Evolutionary conservation across 2,113 vertebrate genomes (phyloP), one percentile per base, ranked within the genome.

Genomic region (Colinus virginianus): DNA sequence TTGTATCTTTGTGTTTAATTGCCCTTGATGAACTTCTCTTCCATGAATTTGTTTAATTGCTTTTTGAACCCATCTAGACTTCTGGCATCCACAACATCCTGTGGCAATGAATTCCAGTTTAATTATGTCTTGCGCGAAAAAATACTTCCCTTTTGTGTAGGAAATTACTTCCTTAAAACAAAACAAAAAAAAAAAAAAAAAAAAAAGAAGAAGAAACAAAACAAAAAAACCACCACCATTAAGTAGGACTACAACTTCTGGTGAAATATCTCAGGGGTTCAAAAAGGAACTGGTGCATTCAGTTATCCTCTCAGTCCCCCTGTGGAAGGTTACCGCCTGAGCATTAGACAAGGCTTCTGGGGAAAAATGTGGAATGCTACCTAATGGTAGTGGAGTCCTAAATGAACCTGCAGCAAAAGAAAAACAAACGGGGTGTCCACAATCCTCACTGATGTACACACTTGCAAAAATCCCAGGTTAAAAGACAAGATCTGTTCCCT

Each of bases 61-160:
- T 94, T 96, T 96, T 86, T 91, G 82, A 96, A 96, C 90, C 93
- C 71, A 96, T 93, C 90, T 95, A 53, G 22, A 86, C 92, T 96
- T 96, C 83, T 96, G 93, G 92, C 93, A 96, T 94, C 90, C 92
- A 96, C 90, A 94, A 96, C 95, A 96, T 96, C 96, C 96, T 96
- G 96, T 96, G 95, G 96, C 92, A 94, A 90, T 83, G 95, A 94
- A 96, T 96, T 96, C 92, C 92, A 96, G 88, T 95, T 96, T 95
- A 96, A 96, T 96, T 95, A 93, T 91, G 92, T 90, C 90, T 91
- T 88, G 71, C 69, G 90, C 93, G 92, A 95, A 96, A 94, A 95
- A 95, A 95, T 93, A 90, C 90, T 96, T 96, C 92, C 92, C 66
- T 96, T 96, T 94, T 80, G 79, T 96, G 85, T 90, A 91, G 90